phyloP scores from a whole-genome alignment of 2,888 invertebrate species.

The Dolomedes plantarius region DNA sequence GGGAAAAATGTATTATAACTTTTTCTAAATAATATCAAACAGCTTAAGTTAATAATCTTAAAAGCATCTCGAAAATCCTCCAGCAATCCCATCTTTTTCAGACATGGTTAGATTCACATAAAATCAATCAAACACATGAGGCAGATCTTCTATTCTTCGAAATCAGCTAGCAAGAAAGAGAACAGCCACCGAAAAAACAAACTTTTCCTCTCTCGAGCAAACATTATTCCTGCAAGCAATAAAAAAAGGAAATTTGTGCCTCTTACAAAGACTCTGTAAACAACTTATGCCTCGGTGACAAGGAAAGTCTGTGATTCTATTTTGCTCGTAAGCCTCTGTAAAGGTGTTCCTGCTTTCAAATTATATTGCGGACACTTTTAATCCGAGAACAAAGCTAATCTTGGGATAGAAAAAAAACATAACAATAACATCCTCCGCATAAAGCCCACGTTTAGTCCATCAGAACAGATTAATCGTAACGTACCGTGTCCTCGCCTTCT shows the following conservation, averaged over 20 bases:
- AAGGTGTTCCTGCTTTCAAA: slow-evolving; percentile 17
- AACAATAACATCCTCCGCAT: slow-evolving; percentile 21
- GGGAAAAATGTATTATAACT: no score
- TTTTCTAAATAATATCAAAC: no score
- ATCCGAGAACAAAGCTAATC: slow-evolving; percentile 21
- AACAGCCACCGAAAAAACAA: neutral
- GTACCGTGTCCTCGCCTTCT: slow-evolving; percentile 2
- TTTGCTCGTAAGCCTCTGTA: neutral
- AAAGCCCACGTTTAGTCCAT: slow-evolving; percentile 65
- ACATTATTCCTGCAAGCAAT: neutral
- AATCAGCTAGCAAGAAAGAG: no score
- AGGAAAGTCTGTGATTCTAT: slow-evolving; percentile 24
- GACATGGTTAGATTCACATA: neutral
- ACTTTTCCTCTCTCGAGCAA: neutral
- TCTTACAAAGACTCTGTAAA: slow-evolving; percentile 40
- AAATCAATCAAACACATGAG: no score
- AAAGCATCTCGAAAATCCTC: no score
- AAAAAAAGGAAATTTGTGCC: neutral
- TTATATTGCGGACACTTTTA: slow-evolving; percentile 18
- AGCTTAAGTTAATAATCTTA: no score
- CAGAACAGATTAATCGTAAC: slow-evolving; percentile 52
- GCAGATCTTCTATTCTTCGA: no score
- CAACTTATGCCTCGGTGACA: slow-evolving; percentile 39
- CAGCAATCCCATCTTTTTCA: no score
- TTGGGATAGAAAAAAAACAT: neutral